Base-by-base conservation (phyloP, 1,140 invertebrate species). In the Acromyrmex heyeri region DNA sequence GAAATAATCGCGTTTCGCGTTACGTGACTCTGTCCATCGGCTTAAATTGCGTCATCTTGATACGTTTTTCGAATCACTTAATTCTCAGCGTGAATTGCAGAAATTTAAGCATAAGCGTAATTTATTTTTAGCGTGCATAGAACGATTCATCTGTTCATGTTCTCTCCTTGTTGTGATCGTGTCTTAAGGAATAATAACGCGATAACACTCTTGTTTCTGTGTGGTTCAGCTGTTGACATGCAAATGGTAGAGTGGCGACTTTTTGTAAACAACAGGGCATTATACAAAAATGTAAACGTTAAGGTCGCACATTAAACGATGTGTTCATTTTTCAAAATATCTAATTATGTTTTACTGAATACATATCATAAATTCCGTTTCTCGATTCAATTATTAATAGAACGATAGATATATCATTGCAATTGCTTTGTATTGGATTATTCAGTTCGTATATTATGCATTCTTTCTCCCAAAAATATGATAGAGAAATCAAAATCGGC, bases 31-130 rank as follows among this genome's bases (percentile, higher is more conserved):
- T 12, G 34, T 38, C 3, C 18, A n/a, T 18, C 64, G 64, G n/a
- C 10, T 67, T 10, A 34, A 67, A 67, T 44, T 14, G 3, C 18
- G 12, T n/a, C 34, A 12, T 2, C 3, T 14, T n/a, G n/a, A 48
- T 44, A 48, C 38, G 34, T 21, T 67, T 44, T 44, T 16, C 34
- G n/a, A 65, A 67, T 67, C 65, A 5, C n/a, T 69, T 69, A n/a
- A 44, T 44, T 44, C 38, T 69, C 21, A n/a, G 24, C 44, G 7
- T n/a, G 38, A 50, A 69, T 24, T 7, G 21, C 18, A 69, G 14
- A 7, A 27, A 48, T 69, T 69, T 48, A 27, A 48, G 38, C 18
- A 67, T 48, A 48, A 69, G n/a, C 34, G 6, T 16, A 27, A 14
- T n/a, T 48, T 12, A 34, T 48, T 50, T 50, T 48, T 27, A 48